A percentile compares a stretch with the other conserved stretches of the same genome.
These are phyloP conservation scores for Eutolmus rufibarbis DNA, from an alignment of 2,888 invertebrate genomes.

Conservation along the genomic window DNA sequence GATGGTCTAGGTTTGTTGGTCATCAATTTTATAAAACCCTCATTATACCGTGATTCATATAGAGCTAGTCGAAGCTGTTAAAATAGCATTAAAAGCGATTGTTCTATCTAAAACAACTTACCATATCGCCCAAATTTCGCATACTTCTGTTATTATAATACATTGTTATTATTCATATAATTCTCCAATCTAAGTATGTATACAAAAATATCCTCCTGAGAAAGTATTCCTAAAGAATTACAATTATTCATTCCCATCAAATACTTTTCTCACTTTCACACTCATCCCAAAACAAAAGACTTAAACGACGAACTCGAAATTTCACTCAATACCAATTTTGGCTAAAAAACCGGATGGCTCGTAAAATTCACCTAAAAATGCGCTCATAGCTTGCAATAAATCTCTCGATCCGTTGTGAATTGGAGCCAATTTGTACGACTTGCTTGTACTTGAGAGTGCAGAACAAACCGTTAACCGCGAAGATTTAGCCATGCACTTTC, in stretches of 20 bases:
- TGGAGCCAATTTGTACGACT: background rate
- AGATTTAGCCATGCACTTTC: background rate
- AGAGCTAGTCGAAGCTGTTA: too few relatives aligned
- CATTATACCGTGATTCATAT: too few relatives aligned
- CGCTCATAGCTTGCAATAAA: background rate
- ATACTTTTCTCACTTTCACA: background rate
- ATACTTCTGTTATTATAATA: too few relatives aligned
- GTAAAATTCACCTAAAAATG: background rate
- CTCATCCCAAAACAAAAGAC: background rate
- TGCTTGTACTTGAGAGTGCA: background rate
- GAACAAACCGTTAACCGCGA: background rate
- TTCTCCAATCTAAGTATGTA: too few relatives aligned
- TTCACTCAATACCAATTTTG: background rate
- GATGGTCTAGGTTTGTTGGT: too few relatives aligned
- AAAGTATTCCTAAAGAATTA: background rate
- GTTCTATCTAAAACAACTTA: too few relatives aligned
- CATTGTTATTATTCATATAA: too few relatives aligned
- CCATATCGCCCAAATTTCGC: too few relatives aligned
- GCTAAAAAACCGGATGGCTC: background rate
- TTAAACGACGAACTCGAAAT: slow-evolving; percentile 2
- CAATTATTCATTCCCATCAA: background rate
- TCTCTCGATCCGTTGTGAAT: background rate
- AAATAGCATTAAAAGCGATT: too few relatives aligned
- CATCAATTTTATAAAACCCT: too few relatives aligned
- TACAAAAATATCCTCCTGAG: background rate